Conservation (phyloP, 2,797 vertebrate species). For the Scarus forsteni region DNA sequence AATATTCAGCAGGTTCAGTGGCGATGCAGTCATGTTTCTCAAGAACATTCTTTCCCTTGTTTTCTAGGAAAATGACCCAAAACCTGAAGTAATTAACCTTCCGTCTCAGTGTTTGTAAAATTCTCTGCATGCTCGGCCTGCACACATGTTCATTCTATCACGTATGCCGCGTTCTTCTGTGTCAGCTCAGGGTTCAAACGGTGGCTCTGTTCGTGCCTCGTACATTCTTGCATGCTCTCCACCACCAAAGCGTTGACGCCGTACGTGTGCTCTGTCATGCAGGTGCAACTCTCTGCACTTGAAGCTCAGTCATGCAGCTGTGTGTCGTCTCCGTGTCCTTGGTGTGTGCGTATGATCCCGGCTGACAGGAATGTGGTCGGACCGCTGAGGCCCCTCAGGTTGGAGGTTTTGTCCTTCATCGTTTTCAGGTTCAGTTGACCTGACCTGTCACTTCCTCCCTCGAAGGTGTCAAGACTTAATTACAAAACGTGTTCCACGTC, state of each 20-base stretch:
- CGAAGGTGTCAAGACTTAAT: background rate
- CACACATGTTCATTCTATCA: background rate
- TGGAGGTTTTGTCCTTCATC: background rate
- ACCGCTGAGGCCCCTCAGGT: background rate
- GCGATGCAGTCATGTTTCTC: background rate
- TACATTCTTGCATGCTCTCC: conserved; percentile 7
- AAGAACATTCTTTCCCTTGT: background rate
- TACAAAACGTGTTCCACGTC: background rate
- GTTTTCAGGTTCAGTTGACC: background rate
- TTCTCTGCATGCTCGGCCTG: background rate
- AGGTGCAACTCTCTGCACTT: conserved; percentile 1
- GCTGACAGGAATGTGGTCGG: conserved; percentile 31
- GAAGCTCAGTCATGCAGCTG: conserved; percentile 3
- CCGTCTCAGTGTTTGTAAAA: conserved; percentile 11
- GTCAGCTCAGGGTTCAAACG: background rate
- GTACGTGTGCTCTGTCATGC: background rate
- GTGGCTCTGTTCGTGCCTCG: background rate
- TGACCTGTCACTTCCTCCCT: background rate
- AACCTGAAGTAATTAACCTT: background rate
- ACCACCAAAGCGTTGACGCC: background rate
- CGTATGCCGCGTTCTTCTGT: background rate
- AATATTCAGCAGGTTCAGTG: background rate
- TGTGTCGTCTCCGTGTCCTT: background rate
- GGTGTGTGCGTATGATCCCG: background rate
- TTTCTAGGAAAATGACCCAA: background rate